A percentile compares a stretch with the other conserved stretches of the same genome.
Evolutionary conservation across 1,140 invertebrate genomes (phyloP).

Genomic region (Pygmarrhopalites habei): DNA sequence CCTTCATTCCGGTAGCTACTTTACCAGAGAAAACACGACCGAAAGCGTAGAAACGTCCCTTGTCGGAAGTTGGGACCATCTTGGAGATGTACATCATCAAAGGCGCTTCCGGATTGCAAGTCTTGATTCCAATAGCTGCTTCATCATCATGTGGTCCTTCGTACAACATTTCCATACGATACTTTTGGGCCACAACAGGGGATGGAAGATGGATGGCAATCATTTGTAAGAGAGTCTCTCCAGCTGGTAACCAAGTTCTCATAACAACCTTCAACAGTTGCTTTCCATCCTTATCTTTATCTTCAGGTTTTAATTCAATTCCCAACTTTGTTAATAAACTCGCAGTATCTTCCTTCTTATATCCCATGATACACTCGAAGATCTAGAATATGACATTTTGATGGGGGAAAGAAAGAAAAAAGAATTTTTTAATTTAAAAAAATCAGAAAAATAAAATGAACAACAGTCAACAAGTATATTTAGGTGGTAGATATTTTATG

Average conservation of each 20-base stretch:
- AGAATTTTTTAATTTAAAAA: no score
- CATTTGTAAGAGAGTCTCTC: slow-evolving; percentile 99
- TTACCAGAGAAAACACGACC: slow-evolving; percentile 99
- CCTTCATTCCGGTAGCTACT: slow-evolving; percentile 86
- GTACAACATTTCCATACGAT: slow-evolving; percentile 98
- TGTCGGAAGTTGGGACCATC: slow-evolving; percentile 99
- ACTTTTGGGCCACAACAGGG: slow-evolving; percentile 96
- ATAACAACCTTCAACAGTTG: slow-evolving; percentile 89
- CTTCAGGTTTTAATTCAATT: slow-evolving; percentile 86
- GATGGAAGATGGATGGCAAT: slow-evolving; percentile 99
- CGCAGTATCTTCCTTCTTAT: slow-evolving; percentile 90
- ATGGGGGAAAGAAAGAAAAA: no score
- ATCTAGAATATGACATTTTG: no score
- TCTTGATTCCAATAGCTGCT: slow-evolving; percentile 82
- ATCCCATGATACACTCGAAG: slow-evolving; percentile 86
- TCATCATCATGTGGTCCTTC: slow-evolving; percentile 97
- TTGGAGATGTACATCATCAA: slow-evolving; percentile 99
- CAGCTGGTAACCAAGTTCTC: slow-evolving; percentile 98
- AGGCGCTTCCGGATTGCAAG: slow-evolving; percentile 90
- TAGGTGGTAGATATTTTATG: no score
- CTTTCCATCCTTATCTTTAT: slow-evolving; percentile 93
- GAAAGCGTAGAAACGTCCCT: slow-evolving; percentile 99
- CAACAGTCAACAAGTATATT: no score
- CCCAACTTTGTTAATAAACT: slow-evolving; percentile 79
- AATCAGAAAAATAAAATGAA: no score